Evolutionary conservation across 2,888 invertebrate genomes (phyloP), one percentile per base, ranked within the genome.

Genomic region (Eupithecia exiguata): DNA sequence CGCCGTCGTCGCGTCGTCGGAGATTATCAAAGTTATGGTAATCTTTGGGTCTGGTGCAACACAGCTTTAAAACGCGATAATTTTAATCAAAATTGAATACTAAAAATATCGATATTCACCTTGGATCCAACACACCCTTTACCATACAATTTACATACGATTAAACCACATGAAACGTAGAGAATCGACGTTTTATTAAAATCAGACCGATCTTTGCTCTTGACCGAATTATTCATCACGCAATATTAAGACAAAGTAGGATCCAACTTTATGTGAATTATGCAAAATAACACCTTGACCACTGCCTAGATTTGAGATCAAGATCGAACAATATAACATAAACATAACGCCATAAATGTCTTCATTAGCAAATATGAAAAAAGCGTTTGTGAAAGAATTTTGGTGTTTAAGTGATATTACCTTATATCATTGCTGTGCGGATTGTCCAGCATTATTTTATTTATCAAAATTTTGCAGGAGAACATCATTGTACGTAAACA

Each of bases 211-310:
- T 36, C 36, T 16, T 40, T 72, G 72, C 35, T 70, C 75, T 75
- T 75, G 75, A 75, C 75, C 75, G 72, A 72, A 58, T 36, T 70
- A 68, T 25, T 46, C 12, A 67, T 70, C 67, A 70, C 72, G 72
- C 72, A 70, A 75, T 75, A 46, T 21, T n/a, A 65, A 35, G 18
- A 49, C n/a, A 69, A 38, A 71, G 43, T 69, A 62, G 63, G 46
- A 21, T 40, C 12, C 40, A 40, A 30, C 6, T 1, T 7, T 66
- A n/a, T n/a, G n/a, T 65, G 0, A 38, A 69, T 72, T 70, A 70
- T 63, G 67, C 40, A 67, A 71, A 69, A 62, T 63, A 66, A 6
- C 65, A 25, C 72, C 69, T 74, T 75, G 71, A 69, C 71, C 65
- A 53, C 43, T 43, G 65, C 62, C 62, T 62, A 62, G 35, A 35